A percentile compares a stretch with the other conserved stretches of the same genome.
These are phyloP conservation scores for Melikaiella ostensackeni DNA, from an alignment of 2,888 invertebrate species.

Conservation along the genomic window DNA sequence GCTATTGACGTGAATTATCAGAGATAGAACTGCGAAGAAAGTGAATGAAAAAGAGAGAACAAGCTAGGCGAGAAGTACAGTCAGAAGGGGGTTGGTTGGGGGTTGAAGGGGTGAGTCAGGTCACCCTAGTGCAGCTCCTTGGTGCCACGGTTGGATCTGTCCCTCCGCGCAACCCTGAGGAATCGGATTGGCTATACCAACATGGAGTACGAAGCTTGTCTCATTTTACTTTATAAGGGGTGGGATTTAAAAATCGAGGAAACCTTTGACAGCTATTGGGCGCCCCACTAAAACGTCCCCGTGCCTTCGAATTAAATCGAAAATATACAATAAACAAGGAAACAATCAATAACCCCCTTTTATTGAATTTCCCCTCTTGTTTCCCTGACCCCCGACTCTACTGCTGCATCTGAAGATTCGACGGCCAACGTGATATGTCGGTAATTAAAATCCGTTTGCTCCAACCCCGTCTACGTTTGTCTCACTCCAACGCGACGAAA, in stretches of 20 bases:
- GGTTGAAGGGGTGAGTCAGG: slow-evolving; percentile 27
- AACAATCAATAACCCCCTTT: slow-evolving; percentile 72
- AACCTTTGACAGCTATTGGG: slow-evolving; percentile 76
- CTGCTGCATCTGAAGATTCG: slow-evolving; percentile 47
- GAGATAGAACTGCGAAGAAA: slow-evolving; percentile 54
- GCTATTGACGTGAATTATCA: slow-evolving; percentile 69
- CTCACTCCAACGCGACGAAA: slow-evolving; percentile 14
- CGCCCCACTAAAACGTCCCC: slow-evolving; percentile 52
- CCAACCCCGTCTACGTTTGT: slow-evolving; percentile 36
- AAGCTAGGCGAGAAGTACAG: slow-evolving; percentile 16
- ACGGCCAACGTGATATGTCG: slow-evolving; percentile 64
- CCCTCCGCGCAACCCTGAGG: slow-evolving; percentile 49
- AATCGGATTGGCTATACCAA: slow-evolving; percentile 53
- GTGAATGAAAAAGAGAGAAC: slow-evolving; percentile 46
- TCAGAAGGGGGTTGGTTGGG: background rate
- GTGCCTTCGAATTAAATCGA: slow-evolving; percentile 73
- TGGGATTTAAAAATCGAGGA: slow-evolving; percentile 76
- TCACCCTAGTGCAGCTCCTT: slow-evolving; percentile 28
- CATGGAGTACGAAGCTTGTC: slow-evolving; percentile 65
- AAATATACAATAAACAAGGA: slow-evolving; percentile 77
- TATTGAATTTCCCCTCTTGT: slow-evolving; percentile 48
- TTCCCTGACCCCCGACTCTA: slow-evolving; percentile 35
- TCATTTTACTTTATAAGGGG: slow-evolving; percentile 75
- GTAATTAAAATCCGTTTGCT: slow-evolving; percentile 67
- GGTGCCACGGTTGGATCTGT: slow-evolving; percentile 35